Percentiles rank a stretch among this genome's conserved stretches.
These are phyloP conservation scores for Aquatica leii DNA, from an alignment of 2,888 invertebrate species.

Conservation along the genomic window DNA sequence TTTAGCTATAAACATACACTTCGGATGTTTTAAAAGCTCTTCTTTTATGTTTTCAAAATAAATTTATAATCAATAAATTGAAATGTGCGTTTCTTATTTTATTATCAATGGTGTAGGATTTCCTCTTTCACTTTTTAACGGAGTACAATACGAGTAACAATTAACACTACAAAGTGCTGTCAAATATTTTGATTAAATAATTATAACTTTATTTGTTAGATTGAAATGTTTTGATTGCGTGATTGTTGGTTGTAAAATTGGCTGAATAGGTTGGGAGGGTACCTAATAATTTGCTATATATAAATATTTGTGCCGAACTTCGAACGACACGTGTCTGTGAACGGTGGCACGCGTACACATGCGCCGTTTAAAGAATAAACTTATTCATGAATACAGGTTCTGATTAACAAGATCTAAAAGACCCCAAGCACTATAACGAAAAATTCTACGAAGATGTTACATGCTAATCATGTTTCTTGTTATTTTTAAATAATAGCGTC, in stretches of 20 bases:
- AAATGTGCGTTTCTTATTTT: slow-evolving; percentile 1
- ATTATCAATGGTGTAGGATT: neutral
- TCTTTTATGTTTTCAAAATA: slow-evolving; percentile 23
- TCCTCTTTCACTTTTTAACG: too few relatives aligned
- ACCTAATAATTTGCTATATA: slow-evolving; percentile 46
- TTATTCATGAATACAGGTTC: slow-evolving; percentile 38
- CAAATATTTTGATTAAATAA: slow-evolving; percentile 38
- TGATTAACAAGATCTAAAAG: slow-evolving; percentile 42
- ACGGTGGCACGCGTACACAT: slow-evolving; percentile 28
- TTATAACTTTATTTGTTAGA: slow-evolving; percentile 37
- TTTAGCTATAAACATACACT: slow-evolving; percentile 32
- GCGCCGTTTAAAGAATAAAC: slow-evolving; percentile 27
- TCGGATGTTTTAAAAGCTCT: slow-evolving; percentile 29
- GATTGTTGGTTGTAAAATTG: slow-evolving; percentile 46
- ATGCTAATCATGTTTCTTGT: too few relatives aligned
- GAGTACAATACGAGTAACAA: neutral
- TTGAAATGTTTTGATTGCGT: slow-evolving; percentile 44
- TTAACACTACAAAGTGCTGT: slow-evolving; percentile 15
- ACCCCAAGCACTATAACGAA: neutral
- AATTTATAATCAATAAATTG: slow-evolving; percentile 22
- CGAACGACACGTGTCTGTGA: slow-evolving; percentile 32
- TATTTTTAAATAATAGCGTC: too few relatives aligned
- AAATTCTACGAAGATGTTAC: neutral
- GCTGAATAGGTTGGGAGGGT: slow-evolving; percentile 42
- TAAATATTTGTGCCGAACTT: slow-evolving; percentile 42